Conservation (phyloP, 1,140 invertebrate species). For the Xylocopa sonorina region DNA sequence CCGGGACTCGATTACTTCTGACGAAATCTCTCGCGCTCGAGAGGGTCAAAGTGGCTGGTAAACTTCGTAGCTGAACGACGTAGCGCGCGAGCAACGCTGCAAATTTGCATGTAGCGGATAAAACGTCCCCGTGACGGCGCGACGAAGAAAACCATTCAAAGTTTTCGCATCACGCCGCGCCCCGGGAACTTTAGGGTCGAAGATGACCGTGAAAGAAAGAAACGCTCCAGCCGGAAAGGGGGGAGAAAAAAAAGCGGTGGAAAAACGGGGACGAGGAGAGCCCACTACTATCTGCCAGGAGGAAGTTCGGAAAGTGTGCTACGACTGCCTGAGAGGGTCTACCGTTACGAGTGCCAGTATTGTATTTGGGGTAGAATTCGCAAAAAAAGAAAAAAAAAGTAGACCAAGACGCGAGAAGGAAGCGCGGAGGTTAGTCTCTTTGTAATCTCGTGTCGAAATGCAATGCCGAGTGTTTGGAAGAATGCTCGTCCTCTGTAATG, state of each 20-base stretch:
- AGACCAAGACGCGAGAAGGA: background rate
- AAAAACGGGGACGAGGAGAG: background rate
- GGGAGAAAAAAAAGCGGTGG: no score
- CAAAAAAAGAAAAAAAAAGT: background rate
- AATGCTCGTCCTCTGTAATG: background rate
- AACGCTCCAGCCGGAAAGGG: no score
- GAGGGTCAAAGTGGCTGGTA: slow-evolving; percentile 29
- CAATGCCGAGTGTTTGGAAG: background rate
- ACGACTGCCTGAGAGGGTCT: slow-evolving; percentile 9
- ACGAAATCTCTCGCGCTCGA: slow-evolving; percentile 42
- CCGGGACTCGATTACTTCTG: slow-evolving; percentile 31
- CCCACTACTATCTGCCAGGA: background rate
- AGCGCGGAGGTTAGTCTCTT: background rate
- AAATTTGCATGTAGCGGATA: slow-evolving; percentile 58
- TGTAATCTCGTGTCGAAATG: background rate
- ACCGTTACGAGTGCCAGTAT: background rate
- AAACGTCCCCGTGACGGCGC: slow-evolving; percentile 50
- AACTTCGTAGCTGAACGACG: slow-evolving; percentile 24
- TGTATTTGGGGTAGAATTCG: background rate
- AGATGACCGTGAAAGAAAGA: slow-evolving; percentile 59
- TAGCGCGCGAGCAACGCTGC: background rate
- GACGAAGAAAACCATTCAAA: slow-evolving; percentile 56
- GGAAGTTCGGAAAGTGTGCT: slow-evolving; percentile 6
- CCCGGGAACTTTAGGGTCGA: slow-evolving; percentile 18
- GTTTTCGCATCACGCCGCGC: slow-evolving; percentile 62